phyloP scores from a whole-genome alignment of 2,797 vertebrate genomes.

The Pseudomugil tenellus region DNA sequence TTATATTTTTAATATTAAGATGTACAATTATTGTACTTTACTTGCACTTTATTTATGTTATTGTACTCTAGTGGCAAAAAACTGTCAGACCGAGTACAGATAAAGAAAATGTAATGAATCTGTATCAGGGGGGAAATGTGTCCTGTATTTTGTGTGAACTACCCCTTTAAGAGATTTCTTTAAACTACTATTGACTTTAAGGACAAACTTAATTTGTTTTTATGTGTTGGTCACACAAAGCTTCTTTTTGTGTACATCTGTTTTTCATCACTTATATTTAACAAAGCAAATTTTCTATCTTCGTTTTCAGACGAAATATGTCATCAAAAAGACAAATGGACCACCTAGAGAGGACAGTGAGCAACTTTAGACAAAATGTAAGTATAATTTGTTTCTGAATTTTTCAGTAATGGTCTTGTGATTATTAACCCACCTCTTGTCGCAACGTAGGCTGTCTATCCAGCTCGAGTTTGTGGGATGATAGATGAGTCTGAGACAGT shows the following conservation, averaged over 20 bases:
- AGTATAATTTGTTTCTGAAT: constrained; percentile 52
- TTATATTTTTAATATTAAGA: background rate
- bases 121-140: background rate
- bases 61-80: no score
- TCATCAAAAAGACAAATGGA: constrained; percentile 86
- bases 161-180: constrained; percentile 22
- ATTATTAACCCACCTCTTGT: constrained; percentile 16
- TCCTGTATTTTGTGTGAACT: constrained; percentile 9
- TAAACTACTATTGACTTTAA: constrained; percentile 8
- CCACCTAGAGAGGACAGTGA: constrained; percentile 91
- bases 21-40: no score
- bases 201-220: constrained; percentile 46
- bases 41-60: no score
- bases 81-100: background rate
- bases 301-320: constrained; percentile 82
- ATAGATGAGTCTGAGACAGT: constrained; percentile 86
- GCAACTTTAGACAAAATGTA: constrained; percentile 88
- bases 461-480: constrained; percentile 89
- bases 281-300: background rate
- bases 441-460: constrained; percentile 82
- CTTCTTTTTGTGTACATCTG: background rate
- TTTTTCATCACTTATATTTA: background rate
- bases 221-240: background rate
- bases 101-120: background rate
- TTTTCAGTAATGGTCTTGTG: background rate